phyloP scores from a whole-genome alignment of 2,888 invertebrate genomes.

The Shargacucullia verbasci region DNA sequence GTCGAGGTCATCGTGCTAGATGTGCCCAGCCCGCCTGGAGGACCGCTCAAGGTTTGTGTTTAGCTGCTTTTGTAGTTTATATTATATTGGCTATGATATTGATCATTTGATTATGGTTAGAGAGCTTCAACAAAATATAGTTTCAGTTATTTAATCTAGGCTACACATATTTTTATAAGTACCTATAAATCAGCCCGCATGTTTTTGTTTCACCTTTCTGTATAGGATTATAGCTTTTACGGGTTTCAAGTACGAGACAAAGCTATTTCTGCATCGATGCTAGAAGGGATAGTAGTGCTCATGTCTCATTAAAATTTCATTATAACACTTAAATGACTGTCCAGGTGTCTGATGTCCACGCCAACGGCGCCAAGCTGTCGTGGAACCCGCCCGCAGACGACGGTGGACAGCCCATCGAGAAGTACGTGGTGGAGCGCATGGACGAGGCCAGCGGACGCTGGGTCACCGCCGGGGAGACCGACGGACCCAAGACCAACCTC shows the following conservation, averaged over 20 bases:
- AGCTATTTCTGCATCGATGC: too few species aligned
- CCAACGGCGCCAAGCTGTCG: constrained; percentile 95
- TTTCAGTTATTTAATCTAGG: too few species aligned
- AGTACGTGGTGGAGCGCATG: constrained; percentile 98
- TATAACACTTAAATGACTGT: not conserved
- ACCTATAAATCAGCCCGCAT: too few species aligned
- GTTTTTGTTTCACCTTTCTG: too few species aligned
- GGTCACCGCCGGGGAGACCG: constrained; percentile 97
- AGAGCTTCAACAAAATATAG: too few species aligned
- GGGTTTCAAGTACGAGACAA: too few species aligned
- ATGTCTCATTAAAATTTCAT: too few species aligned
- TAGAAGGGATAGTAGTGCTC: too few species aligned
- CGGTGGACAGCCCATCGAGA: constrained; percentile 97
- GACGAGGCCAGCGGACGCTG: constrained; percentile 98
- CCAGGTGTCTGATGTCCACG: constrained; percentile 94
- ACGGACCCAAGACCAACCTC: constrained; percentile 93
- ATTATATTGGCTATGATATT: too few species aligned
- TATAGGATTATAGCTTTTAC: too few species aligned
- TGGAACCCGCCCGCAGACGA: constrained; percentile 99
- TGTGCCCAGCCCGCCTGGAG: constrained; percentile 96
- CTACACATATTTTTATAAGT: too few species aligned
- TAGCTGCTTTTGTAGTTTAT: not conserved
- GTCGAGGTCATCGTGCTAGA: constrained; percentile 97
- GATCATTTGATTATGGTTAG: too few species aligned
- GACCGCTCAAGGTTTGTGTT: constrained; percentile 94